Percentiles rank a stretch among this genome's conserved stretches.
Evolutionary conservation across 2,797 vertebrate species (phyloP).

Genomic region (Hafferia zeledoni): DNA sequence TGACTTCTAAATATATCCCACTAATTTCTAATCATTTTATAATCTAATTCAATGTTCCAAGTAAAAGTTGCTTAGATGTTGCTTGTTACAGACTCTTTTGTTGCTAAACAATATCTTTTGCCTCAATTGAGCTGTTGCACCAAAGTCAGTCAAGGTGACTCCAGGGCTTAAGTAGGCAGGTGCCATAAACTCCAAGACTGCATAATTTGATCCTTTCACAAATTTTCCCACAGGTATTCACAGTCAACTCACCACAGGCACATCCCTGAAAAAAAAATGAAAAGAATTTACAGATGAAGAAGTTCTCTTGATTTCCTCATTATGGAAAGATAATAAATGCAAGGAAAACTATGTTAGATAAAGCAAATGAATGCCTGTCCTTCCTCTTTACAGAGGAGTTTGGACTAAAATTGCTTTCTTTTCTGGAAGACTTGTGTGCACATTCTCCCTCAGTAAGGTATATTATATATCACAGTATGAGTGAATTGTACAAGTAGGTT

Average conservation of each 20-base stretch:
- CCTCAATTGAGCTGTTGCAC: neutral
- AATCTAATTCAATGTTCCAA: neutral
- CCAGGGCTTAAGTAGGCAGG: neutral
- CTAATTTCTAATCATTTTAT: neutral
- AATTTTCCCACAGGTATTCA: neutral
- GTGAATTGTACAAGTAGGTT: constrained; percentile 45
- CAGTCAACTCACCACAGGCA: neutral
- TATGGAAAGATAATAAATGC: neutral
- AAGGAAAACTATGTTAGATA: constrained; percentile 20
- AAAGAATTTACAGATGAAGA: neutral
- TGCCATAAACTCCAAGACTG: neutral
- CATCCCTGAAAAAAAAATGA: neutral
- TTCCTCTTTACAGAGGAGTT: neutral
- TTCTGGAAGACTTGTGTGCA: constrained; percentile 15
- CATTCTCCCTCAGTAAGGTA: neutral
- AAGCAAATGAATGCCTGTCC: neutral
- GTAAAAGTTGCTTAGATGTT: neutral
- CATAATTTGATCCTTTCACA: neutral
- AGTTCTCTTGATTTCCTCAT: neutral
- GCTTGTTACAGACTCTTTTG: neutral
- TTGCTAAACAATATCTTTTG: neutral
- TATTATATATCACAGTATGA: constrained; percentile 38
- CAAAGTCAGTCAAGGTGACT: neutral
- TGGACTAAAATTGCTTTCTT: constrained; percentile 4
- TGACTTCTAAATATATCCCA: neutral